These are phyloP conservation scores for Chionodraco myersi DNA, from an alignment of 2,113 vertebrate genomes.

Conservation along the genomic window DNA sequence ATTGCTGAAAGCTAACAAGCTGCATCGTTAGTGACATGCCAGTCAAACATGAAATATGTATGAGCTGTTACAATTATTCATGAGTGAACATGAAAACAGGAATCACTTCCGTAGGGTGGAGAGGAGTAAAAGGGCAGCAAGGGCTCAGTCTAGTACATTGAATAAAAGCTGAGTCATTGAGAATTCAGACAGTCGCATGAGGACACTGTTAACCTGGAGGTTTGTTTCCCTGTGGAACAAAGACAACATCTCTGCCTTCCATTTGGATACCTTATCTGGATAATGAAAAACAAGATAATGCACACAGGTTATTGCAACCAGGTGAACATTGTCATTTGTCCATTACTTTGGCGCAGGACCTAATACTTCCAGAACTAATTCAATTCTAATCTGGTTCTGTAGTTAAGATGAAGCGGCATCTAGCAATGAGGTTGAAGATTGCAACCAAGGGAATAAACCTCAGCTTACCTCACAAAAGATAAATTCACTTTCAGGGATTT, in stretches of 20 bases:
- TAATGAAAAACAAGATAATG: neutral
- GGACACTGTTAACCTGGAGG: conserved; percentile 28
- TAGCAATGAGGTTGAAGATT: no score
- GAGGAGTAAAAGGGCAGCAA: neutral
- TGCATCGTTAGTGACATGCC: conserved; percentile 37
- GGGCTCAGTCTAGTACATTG: neutral
- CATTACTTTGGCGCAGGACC: neutral
- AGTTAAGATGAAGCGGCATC: neutral
- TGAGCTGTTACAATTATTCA: conserved; percentile 51
- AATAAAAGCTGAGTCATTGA: conserved; percentile 26
- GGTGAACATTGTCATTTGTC: neutral
- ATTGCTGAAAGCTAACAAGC: conserved; percentile 23
- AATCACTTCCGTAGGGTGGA: conserved; percentile 38
- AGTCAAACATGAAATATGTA: conserved; percentile 52
- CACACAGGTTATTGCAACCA: neutral
- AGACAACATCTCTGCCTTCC: neutral
- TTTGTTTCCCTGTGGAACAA: neutral
- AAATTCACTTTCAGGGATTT: no score
- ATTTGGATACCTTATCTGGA: neutral
- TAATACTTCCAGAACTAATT: neutral
- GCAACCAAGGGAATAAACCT: no score
- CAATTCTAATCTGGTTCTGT: neutral
- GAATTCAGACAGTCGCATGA: conserved; percentile 36
- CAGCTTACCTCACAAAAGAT: no score
- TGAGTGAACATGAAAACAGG: conserved; percentile 55